Evolutionary conservation across 2,888 invertebrate genomes (phyloP).

Genomic region (Campaea margaritaria): DNA sequence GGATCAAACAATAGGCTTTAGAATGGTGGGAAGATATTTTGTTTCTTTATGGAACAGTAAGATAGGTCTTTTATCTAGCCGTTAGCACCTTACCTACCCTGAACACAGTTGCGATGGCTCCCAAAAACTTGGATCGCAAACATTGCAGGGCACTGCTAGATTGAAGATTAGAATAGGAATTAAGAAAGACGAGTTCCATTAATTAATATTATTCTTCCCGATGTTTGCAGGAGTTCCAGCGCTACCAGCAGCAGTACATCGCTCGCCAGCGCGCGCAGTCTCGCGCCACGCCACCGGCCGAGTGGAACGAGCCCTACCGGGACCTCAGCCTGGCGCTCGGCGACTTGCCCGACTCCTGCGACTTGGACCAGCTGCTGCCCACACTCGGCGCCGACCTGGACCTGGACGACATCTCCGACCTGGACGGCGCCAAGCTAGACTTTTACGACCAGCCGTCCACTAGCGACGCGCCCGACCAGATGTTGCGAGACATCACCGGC

Average conservation of each 20-base stretch:
- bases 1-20: too few species aligned
- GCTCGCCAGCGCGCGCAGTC: constrained; percentile 82
- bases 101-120: too few species aligned
- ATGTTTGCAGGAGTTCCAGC: constrained; percentile 83
- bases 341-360: constrained; percentile 79
- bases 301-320: constrained; percentile 82
- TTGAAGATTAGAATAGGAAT: too few species aligned
- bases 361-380: constrained; percentile 88
- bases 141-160: too few species aligned
- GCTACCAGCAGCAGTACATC: constrained; percentile 87
- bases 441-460: constrained; percentile 60
- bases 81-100: too few species aligned
- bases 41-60: too few species aligned
- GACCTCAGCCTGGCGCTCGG: constrained; percentile 73
- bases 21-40: too few species aligned
- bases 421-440: constrained; percentile 76
- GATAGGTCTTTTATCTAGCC: too few species aligned
- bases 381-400: constrained; percentile 86
- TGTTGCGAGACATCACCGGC: constrained; percentile 66
- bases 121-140: too few species aligned
- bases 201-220: not conserved
- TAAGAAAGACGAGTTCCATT: too few species aligned
- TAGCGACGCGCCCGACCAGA: constrained; percentile 56
- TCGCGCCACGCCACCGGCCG: constrained; percentile 63
- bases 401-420: constrained; percentile 77